Evolutionary conservation across 2,888 invertebrate genomes (phyloP).

Genomic region (Apamea epomidion): DNA sequence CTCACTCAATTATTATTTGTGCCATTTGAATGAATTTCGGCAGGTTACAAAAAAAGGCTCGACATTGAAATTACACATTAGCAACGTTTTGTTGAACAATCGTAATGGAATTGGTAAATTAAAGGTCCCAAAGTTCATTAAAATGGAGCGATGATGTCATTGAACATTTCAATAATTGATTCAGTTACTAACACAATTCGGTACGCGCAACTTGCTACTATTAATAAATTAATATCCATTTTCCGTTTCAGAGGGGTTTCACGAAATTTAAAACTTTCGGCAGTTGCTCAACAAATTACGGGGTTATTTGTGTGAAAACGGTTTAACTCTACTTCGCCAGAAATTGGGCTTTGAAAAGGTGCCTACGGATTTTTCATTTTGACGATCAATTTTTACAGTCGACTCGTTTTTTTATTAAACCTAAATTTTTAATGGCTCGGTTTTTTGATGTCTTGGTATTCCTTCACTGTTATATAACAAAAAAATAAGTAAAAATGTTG

Average conservation of each 20-base stretch:
- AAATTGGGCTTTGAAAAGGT: slow-evolving; percentile 29
- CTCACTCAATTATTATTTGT: background rate
- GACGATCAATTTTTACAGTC: background rate
- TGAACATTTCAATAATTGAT: slow-evolving; percentile 56
- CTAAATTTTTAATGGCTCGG: background rate
- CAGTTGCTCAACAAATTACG: slow-evolving; percentile 48
- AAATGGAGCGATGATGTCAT: slow-evolving; percentile 47
- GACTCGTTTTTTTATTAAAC: slow-evolving; percentile 18
- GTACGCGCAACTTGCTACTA: slow-evolving; percentile 36
- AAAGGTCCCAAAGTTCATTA: slow-evolving; percentile 36
- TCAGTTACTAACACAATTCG: slow-evolving; percentile 41
- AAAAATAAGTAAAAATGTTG: background rate
- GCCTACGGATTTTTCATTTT: slow-evolving; percentile 20
- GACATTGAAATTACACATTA: slow-evolving; percentile 22
- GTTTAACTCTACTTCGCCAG: slow-evolving; percentile 15
- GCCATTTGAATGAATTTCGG: background rate
- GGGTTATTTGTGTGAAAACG: slow-evolving; percentile 48
- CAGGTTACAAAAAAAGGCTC: background rate
- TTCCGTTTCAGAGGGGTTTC: slow-evolving; percentile 41
- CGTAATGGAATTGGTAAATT: slow-evolving; percentile 26
- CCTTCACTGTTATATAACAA: background rate
- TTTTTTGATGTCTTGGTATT: background rate
- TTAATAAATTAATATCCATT: slow-evolving; percentile 52
- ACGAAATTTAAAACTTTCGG: slow-evolving; percentile 55
- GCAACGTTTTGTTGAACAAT: slow-evolving; percentile 23